Evolutionary conservation across 2,888 invertebrate species (phyloP), one percentile per base, ranked within the genome.

Genomic region (Hirtodrosophila histrioides): DNA sequence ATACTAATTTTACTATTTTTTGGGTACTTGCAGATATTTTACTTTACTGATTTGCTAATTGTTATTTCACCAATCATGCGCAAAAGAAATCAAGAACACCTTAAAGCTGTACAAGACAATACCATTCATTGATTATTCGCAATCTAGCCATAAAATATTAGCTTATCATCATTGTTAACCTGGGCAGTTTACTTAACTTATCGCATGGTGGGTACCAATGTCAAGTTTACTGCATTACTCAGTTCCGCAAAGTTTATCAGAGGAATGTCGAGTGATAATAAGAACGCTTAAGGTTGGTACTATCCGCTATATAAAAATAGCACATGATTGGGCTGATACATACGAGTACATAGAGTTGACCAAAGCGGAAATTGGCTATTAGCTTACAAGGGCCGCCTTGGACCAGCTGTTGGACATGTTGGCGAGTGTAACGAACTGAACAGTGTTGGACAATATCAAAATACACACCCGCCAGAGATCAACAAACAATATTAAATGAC

Each of bases 351-450:
- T 41, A 54, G 41, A 66, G 57, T 66, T 70, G 68, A 48, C 60
- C 49, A 70, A 67, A 83, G 62, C 78, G 81, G 78, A 87, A 85
- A 85, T 75, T 71, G 78, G 64, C 69, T 61, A 77, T 83, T 81
- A 81, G 58, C 58, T 48, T 45, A 54, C 50, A 69, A 61, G 63
- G 63, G 62, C 63, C 56, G 39, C 29, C 69, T 39, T 44, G 48
- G 43, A 10, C 17, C 44, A 62, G 63, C 60, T 63, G 63, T 64
- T 55, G 48, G 53, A 51, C 35, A 3, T 53, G 44, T 51, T 54
- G 12, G 17, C 27, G 51, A 71, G 61, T 61, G 57, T 64, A 64
- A 55, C 55, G 55, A 71, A 68, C 63, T 48, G 39, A 35, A 17
- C 56, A 83, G 70, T 78, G 83, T 80, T 84, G 84, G 37, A 27